Base-by-base conservation (phyloP, 2,888 invertebrate genomes). In the Lumbricus terrestris region DNA sequence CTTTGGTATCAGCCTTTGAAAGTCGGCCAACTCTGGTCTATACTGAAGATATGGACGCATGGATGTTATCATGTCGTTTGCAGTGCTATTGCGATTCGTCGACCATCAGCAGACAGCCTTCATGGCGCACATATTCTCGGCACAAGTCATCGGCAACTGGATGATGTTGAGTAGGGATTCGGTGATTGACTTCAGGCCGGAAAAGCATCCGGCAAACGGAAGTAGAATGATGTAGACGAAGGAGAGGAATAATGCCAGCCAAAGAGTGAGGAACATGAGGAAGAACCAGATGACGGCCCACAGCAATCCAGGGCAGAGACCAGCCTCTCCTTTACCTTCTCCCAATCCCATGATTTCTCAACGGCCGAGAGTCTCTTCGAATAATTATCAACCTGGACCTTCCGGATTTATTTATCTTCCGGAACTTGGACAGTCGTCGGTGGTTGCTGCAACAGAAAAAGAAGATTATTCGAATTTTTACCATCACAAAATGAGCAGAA, bases 71-170 rank as follows among this genome's bases (percentile, higher is more conserved):
- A n/a, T 0, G 1, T n/a, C 8, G 69, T 69, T 8, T n/a, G n/a
- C 11, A n/a, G 11, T 3, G 11, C 29, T 69, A 69, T 69, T n/a
- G n/a, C 69, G n/a, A 8, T 8, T 69, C 69, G 69, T 69, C 8
- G 8, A n/a, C 0, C 35, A 0, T 90, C 93, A 88, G 92, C 94
- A 94, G 13, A 94, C 40, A 18, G 94, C 93, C 90, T 94, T 94
- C 92, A 92, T 92, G 69, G 82, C 90, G 18, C 93, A 42, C 93
- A 94, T 93, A 88, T 94, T 94, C 83, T 92, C 93, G 4, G 94
- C 92, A 89, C 93, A 94, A 18, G 92, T 91, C 35, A 92, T 89
- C 8, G 94, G 94, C n/a, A 93, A 91, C 85, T 94, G 93, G 1
- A 94, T 92, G 20, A 92, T 85, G 90, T 92, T 93, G 38, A 94